Base-by-base conservation (phyloP, 2,797 vertebrate genomes). In the Tympanoctomys barrerae region DNA sequence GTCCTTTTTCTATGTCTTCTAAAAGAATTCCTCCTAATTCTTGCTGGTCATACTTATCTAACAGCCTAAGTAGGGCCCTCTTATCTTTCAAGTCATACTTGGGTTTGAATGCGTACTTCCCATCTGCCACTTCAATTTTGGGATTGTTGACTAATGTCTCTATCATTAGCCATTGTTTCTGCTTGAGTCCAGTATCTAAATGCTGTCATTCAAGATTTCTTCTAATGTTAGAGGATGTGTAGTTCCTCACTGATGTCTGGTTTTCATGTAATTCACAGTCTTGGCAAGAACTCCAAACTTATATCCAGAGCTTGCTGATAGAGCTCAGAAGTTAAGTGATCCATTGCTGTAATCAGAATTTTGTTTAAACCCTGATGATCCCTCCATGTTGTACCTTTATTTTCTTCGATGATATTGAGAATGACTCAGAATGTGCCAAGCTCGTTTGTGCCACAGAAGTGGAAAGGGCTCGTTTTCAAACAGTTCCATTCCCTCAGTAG, bases 261-360 rank as follows among this genome's bases (percentile, higher is more conserved):
- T 42, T 99, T 99, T 99, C 99, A 99, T 99, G 75, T 99, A 99
- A 98, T 99, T 99, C 94, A 99, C 99, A 96, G 99, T 99, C 98
- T 99, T 99, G 94, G 99, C 99, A 96, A 99, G 98, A 96, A 99
- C 99, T 73, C 99, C 99, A 98, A 99, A 99, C 98, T 99, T 99
- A 98, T 99, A 99, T 78, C 99, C 99, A 33, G 99, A 99, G 97
- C 99, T 99, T 36, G 99, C 99, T 28, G 99, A 99, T 64, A 99
- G 98, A 64, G 99, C 98, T 98, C 99, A 99, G 96, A 99, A 98
- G 98, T 99, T 99, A 97, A 99, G 99, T 46, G 98, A 99, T 95
- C 99, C 99, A 99, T 99, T 99, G 97, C 98, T 99, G 46, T 99
- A 99, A 97, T 99, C 99, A 42, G 42, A 42, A 42, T 42, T 42